Conservation (phyloP, 2,113 vertebrate genomes). For the Anhinga rufa region DNA sequence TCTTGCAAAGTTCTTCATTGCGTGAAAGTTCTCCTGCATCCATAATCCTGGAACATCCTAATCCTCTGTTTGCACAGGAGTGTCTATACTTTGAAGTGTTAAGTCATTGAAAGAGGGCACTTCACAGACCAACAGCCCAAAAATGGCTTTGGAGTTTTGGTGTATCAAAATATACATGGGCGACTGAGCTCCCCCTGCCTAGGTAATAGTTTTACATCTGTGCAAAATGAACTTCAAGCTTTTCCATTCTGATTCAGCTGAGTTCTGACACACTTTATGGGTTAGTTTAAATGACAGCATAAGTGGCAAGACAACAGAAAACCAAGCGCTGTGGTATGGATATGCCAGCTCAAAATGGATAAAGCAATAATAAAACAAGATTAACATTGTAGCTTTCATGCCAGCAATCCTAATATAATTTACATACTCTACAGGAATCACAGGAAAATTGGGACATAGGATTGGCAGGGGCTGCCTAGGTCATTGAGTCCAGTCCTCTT, state of each 20-base stretch:
- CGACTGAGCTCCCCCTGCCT: neutral
- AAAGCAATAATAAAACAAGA: slow-evolving; percentile 24
- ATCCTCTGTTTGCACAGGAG: neutral
- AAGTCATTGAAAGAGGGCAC: neutral
- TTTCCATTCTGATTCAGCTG: neutral
- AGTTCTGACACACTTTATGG: neutral
- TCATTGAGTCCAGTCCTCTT: neutral
- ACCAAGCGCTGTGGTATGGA: neutral
- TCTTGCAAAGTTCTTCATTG: neutral
- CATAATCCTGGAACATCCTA: neutral
- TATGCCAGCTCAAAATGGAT: slow-evolving; percentile 3
- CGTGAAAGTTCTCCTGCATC: neutral
- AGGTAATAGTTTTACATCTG: neutral
- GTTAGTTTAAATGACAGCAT: neutral
- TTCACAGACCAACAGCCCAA: neutral
- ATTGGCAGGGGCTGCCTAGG: neutral
- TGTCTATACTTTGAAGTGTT: neutral
- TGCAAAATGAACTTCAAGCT: neutral
- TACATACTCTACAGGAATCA: neutral
- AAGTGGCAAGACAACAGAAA: neutral
- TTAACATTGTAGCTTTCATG: neutral
- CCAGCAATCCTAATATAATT: neutral
- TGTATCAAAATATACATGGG: neutral
- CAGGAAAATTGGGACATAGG: neutral
- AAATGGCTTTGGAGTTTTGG: neutral